Evolutionary conservation across 2,113 vertebrate genomes (phyloP).

Genomic region (Oxyura jamaicensis): DNA sequence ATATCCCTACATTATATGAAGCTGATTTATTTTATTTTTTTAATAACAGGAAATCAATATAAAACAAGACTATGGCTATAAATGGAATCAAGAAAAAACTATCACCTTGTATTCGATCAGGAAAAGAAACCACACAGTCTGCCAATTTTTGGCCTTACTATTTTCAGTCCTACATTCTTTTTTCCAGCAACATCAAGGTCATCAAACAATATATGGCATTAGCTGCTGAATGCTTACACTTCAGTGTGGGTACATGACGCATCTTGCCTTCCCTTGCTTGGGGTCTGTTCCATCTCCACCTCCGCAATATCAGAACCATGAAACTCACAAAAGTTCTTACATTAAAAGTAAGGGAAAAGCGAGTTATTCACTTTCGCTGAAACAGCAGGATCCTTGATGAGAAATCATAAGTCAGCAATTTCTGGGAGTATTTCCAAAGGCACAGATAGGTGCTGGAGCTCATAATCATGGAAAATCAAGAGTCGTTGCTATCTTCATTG

Average conservation of each 20-base stretch:
- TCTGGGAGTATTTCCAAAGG: slow-evolving; percentile 41
- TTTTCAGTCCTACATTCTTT: slow-evolving; percentile 4
- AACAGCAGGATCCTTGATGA: not conserved
- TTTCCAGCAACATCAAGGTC: not conserved
- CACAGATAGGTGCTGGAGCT: slow-evolving; percentile 13
- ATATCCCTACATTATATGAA: not conserved
- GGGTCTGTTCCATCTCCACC: not conserved
- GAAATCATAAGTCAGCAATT: slow-evolving; percentile 30
- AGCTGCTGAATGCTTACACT: not conserved
- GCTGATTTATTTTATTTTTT: not conserved
- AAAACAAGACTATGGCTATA: slow-evolving; percentile 12
- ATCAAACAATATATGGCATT: not conserved
- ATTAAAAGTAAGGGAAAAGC: not conserved
- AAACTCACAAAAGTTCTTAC: not conserved
- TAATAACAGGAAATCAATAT: not conserved
- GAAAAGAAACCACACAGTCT: not conserved
- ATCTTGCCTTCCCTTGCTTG: not conserved
- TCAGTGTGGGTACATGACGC: not conserved
- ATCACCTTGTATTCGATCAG: not conserved
- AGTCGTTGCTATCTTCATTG: not conserved
- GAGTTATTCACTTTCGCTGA: not conserved
- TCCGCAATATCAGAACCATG: not conserved
- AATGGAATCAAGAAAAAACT: not conserved
- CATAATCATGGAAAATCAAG: not conserved
- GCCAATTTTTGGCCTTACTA: not conserved